Base-by-base conservation (phyloP, 2,113 vertebrate genomes). In the Myxocyprinus asiaticus region DNA sequence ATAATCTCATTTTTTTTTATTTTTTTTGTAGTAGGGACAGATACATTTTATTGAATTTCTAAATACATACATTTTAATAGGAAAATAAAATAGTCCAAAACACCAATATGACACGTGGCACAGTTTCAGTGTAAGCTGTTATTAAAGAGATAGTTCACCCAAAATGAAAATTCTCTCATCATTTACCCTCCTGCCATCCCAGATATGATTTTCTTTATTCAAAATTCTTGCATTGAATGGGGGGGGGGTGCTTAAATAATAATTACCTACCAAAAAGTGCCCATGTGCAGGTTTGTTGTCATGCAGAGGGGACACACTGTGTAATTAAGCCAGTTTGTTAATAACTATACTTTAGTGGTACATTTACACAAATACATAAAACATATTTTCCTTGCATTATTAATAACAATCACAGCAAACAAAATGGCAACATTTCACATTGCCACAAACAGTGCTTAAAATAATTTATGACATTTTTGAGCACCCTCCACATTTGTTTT, bases 251-350 rank as follows among this genome's bases (percentile, higher is more conserved):
- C n/a, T n/a, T n/a, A n/a, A 33, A 3, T 33, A 33, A 33, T 33
- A 33, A 33, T 33, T 33, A 33, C 22, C 17, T 62, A 1, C 50
- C n/a, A 44, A 65, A 75, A 92, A 93, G 91, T 93, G 91, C 68
- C 88, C 80, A 56, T 88, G 91, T 93, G 92, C 91, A 93, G 91
- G 91, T 82, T 88, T 88, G 59, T 75, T 78, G 83, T 84, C 78
- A 82, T 82, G 71, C 85, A 42, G 59, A 85, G 14, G 73, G 83
- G 76, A 81, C 86, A 86, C 82, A 82, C 17, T 77, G 55, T 42
- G 12, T 9, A 10, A 77, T 64, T 14, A 3, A n/a, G 10, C 17
- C 69, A 59, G 8, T 33, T 33, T 48, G 4, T 33, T 33, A 33
- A 33, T 79, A 82, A 81, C 81, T 59, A 78, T 43, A 81, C 79